Conservation (phyloP, 2,797 vertebrate genomes). For the Peromyscus nudipes region DNA sequence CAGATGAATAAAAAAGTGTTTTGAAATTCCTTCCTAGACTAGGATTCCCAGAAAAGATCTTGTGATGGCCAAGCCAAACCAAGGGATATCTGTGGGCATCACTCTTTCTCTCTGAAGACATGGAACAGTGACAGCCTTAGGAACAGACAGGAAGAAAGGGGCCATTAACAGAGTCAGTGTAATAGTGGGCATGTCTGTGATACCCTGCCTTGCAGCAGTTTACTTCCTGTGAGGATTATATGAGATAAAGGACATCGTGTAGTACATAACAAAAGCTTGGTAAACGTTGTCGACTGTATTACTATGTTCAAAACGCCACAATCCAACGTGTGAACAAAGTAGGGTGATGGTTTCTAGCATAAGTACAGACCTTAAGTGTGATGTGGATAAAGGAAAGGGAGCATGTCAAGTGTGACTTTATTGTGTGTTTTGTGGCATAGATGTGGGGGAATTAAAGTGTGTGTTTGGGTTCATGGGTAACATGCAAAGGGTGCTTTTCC, state of each 20-base stretch:
- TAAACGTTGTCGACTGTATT: neutral
- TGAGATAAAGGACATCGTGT: neutral
- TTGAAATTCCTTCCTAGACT: neutral
- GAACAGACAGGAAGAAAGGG: neutral
- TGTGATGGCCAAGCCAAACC: neutral
- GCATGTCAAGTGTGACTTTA: neutral
- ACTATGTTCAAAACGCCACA: neutral
- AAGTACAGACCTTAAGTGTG: neutral
- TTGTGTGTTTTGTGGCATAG: neutral
- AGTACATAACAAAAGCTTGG: neutral
- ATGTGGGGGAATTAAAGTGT: neutral
- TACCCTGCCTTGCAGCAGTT: neutral
- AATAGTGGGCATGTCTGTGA: neutral
- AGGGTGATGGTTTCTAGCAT: neutral
- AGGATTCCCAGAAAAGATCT: neutral
- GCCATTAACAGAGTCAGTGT: neutral
- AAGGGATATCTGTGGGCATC: neutral
- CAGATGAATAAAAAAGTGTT: neutral
- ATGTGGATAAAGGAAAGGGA: neutral
- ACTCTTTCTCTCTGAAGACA: neutral
- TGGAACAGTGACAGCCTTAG: neutral
- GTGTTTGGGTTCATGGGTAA: neutral
- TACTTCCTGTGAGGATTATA: neutral
- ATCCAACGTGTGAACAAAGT: neutral
- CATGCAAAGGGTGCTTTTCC: neutral